phyloP scores from a whole-genome alignment of 2,797 vertebrate species.

The Benthosema pterotum region DNA sequence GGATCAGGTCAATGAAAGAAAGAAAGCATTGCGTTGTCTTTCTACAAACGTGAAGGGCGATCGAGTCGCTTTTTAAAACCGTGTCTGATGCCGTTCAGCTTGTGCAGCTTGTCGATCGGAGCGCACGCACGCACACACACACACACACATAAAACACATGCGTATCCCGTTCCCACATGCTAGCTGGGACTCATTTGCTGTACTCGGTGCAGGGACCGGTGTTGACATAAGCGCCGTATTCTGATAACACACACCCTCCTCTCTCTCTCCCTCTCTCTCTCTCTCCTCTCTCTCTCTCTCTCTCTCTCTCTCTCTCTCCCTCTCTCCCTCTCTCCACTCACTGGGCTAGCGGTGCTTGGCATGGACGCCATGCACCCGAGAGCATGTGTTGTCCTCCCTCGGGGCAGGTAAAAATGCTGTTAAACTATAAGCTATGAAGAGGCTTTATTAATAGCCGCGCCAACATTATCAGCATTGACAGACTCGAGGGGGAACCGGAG shows the following conservation, averaged over 20 bases:
- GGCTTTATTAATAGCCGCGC: constrained; percentile 73
- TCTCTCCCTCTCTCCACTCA: too few species aligned
- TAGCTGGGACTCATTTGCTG: constrained; percentile 57
- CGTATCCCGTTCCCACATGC: constrained; percentile 38
- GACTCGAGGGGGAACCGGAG: constrained; percentile 39
- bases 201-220: constrained; percentile 17
- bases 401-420: constrained; percentile 44
- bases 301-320: too few species aligned
- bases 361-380: constrained; percentile 8
- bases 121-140: too few species aligned
- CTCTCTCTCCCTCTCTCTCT: too few species aligned
- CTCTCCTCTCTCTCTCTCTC: too few species aligned
- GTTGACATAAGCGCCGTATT: constrained; percentile 38
- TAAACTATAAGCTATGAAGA: constrained; percentile 64
- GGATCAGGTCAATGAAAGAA: constrained; percentile 46
- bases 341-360: too few species aligned
- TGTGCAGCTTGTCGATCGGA: constrained; percentile 42
- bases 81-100: constrained; percentile 50
- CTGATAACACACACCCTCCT: constrained; percentile 32
- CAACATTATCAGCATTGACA: constrained; percentile 57
- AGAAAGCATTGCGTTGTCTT: constrained; percentile 38
- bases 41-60: constrained; percentile 36
- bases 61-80: constrained; percentile 39
- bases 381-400: constrained; percentile 25
- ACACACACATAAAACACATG: constrained; percentile 50